These are phyloP conservation scores for Chrysolina oricalcia DNA, from an alignment of 2,888 invertebrate species.

Conservation along the genomic window DNA sequence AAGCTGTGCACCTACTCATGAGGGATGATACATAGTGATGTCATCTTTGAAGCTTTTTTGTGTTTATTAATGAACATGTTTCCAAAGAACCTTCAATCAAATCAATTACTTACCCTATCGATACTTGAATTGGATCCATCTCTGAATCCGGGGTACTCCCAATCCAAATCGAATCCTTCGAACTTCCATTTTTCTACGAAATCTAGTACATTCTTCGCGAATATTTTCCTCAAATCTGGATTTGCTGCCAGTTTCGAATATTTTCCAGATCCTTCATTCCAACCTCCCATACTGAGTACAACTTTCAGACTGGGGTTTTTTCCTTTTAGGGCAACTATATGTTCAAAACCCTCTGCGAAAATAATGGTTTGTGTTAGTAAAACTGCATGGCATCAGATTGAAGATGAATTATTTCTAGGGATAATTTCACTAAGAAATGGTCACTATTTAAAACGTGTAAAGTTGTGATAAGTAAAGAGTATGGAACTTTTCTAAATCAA, in stretches of 20 bases:
- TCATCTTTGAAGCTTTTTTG: no score
- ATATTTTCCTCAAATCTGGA: slow-evolving; percentile 52
- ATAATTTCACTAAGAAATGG: no score
- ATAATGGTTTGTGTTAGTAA: neutral
- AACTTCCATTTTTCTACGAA: slow-evolving; percentile 75
- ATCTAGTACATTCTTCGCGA: slow-evolving; percentile 42
- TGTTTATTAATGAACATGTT: no score
- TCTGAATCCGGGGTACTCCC: slow-evolving; percentile 85
- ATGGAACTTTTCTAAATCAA: no score
- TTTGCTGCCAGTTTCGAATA: slow-evolving; percentile 72
- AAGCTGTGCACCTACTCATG: no score
- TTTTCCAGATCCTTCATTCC: slow-evolving; percentile 74
- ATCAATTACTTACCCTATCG: slow-evolving; percentile 51
- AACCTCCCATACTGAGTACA: slow-evolving; percentile 80
- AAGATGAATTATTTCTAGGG: no score
- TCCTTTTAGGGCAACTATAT: slow-evolving; percentile 69
- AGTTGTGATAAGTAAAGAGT: no score
- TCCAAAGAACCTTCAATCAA: no score
- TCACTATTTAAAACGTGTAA: no score
- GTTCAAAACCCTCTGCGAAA: slow-evolving; percentile 41
- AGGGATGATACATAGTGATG: no score
- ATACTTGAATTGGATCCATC: slow-evolving; percentile 50
- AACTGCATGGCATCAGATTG: no score
- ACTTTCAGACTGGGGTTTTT: slow-evolving; percentile 74
- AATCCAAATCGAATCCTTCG: slow-evolving; percentile 88